Percentiles rank a stretch among this genome's conserved stretches.
Evolutionary conservation across 2,888 invertebrate genomes (phyloP).

Genomic region (Loripinus fragilis): DNA sequence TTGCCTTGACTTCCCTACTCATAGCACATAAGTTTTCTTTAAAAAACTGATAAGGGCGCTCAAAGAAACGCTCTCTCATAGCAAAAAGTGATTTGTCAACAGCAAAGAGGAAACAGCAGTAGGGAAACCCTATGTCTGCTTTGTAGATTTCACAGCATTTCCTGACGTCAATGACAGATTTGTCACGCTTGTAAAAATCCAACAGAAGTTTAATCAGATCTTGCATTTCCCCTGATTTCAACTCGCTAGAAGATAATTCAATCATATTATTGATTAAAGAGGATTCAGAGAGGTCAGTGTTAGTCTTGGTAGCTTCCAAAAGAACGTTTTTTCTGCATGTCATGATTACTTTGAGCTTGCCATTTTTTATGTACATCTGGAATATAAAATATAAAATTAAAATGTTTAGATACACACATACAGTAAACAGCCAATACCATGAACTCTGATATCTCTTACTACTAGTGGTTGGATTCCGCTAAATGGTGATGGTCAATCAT

Average conservation of each 20-base stretch:
- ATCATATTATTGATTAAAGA: background rate
- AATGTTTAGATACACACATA: no score
- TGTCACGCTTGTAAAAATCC: slow-evolving; percentile 10
- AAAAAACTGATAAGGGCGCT: slow-evolving; percentile 9
- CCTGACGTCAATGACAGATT: background rate
- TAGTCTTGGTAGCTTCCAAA: background rate
- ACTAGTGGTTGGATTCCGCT: no score
- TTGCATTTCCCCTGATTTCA: background rate
- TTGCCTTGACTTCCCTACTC: background rate
- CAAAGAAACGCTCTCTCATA: slow-evolving; percentile 4
- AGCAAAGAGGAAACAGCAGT: slow-evolving; percentile 17
- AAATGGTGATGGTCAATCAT: no score
- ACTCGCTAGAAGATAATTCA: slow-evolving; percentile 5
- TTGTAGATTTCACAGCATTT: slow-evolving; percentile 15
- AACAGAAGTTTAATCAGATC: background rate
- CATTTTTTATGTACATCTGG: background rate
- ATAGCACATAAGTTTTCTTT: background rate
- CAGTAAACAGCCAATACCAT: no score
- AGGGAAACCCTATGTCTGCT: slow-evolving; percentile 21
- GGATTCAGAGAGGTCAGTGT: background rate
- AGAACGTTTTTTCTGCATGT: slow-evolving; percentile 1
- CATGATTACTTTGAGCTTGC: background rate
- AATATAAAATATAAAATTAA: no score
- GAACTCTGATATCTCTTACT: no score
- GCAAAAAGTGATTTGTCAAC: background rate